Percentiles rank a stretch among this genome's conserved stretches.
Evolutionary conservation across 2,113 vertebrate genomes (phyloP).

Genomic region (Pleuronectes platessa): DNA sequence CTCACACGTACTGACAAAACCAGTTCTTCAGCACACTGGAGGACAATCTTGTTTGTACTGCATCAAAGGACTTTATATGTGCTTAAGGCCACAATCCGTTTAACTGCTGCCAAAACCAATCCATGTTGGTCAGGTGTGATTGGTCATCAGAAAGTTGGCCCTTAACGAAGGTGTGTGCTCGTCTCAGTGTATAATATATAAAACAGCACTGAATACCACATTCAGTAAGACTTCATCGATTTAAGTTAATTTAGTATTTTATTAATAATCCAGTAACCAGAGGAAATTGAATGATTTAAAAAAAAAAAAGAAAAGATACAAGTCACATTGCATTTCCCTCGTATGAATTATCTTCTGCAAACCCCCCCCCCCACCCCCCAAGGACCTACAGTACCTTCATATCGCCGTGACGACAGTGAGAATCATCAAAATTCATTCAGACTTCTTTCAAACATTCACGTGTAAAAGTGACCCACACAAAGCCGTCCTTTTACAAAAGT

Average conservation of each 20-base stretch:
- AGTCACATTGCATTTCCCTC: slow-evolving; percentile 60
- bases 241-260: slow-evolving; percentile 72
- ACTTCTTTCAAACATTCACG: slow-evolving; percentile 59
- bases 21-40: no score
- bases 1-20: background rate
- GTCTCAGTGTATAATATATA: no score
- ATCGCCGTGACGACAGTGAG: slow-evolving; percentile 19
- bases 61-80: background rate
- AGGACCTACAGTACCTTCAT: slow-evolving; percentile 18
- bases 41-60: background rate
- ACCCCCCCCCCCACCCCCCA: no score
- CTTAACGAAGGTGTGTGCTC: no score
- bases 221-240: slow-evolving; percentile 8
- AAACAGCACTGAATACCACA: no score
- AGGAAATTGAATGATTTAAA: slow-evolving; percentile 64
- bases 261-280: slow-evolving; percentile 73
- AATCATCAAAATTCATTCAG: slow-evolving; percentile 28
- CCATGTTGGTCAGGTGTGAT: no score
- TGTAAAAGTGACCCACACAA: slow-evolving; percentile 34
- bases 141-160: no score
- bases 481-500: slow-evolving; percentile 54
- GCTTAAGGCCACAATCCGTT: no score
- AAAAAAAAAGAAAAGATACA: slow-evolving; percentile 61
- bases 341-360: slow-evolving; percentile 33
- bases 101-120: no score